Evolutionary conservation across 2,888 invertebrate species (phyloP), one percentile per base, ranked within the genome.

Genomic region (Hypsopygia costalis): DNA sequence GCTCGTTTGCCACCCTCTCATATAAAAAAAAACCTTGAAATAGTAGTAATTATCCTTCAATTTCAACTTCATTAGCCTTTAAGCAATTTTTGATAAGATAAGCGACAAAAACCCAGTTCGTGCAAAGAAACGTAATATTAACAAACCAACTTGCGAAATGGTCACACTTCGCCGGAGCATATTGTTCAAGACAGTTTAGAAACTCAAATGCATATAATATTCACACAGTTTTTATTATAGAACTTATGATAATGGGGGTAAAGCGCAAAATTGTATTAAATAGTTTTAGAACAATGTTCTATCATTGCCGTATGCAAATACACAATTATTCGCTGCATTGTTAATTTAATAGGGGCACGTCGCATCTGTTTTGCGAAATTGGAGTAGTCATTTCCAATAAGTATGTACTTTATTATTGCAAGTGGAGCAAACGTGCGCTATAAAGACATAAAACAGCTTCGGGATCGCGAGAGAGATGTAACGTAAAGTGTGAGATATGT

Each of bases 151-250:
- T 73, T 73, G 65, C 61, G 62, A 69, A 70, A 73, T 56, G 58
- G 68, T 70, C 61, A 69, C 71, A 73, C 62, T 67, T 54, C 54
- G 63, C 21, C 61, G 58, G 49, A 52, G 51, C 56, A 59, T 62
- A 67, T 59, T 64, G 58, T 64, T 58, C 54, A 57, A 64, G 55
- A 57, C 30, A 38, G 35, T 43, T 55, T 58, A 36, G 44, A 46
- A 47, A 53, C 55, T 55, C 41, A 36, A 46, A 46, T 44, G 45
- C 46, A 41, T 30, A 6, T 11, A 3, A 16, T 16, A 16, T 34
- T 11, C n/a, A 11, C 11, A 36, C 5, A 16, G 29, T 27, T 21
- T 27, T 21, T 9, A 22, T 22, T 37, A n/a, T 37, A n/a, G 11
- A 6, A 22, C 30, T 37, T 37, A 37, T 30, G 10, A 4, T 10